These are phyloP conservation scores for Tympanuchus pallidicinctus DNA, from an alignment of 2,113 vertebrate genomes.

Conservation along the genomic window DNA sequence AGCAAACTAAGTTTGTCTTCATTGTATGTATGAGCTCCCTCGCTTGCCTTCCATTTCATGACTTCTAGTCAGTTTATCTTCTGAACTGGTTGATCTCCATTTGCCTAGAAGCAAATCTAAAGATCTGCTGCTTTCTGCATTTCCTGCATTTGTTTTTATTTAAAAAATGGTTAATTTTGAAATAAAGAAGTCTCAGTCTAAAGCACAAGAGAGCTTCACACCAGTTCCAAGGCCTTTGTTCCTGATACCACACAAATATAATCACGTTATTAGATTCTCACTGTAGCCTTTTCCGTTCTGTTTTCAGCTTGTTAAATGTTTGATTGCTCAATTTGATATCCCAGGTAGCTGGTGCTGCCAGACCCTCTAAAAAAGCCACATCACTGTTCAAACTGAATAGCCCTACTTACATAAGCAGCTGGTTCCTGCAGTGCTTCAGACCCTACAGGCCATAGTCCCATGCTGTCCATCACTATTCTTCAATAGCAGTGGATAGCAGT, in stretches of 20 bases:
- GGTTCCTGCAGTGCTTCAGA: not conserved
- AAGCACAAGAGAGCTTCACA: not conserved
- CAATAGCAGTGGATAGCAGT: not conserved
- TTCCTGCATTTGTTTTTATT: not conserved
- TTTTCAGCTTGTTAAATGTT: not conserved
- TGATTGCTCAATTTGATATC: not conserved
- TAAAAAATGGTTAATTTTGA: not conserved
- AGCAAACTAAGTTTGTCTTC: not conserved
- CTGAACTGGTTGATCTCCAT: not conserved
- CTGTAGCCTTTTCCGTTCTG: not conserved
- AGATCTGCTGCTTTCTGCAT: not conserved
- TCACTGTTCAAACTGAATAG: not conserved
- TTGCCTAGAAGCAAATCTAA: not conserved
- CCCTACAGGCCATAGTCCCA: accelerated
- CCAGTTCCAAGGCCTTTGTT: not conserved
- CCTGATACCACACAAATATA: not conserved
- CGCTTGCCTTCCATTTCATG: not conserved
- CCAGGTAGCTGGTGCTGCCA: not conserved
- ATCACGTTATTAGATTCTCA: not conserved
- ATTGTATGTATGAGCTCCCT: not conserved
- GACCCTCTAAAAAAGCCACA: not conserved
- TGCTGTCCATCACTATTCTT: not conserved
- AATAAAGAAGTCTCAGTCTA: not conserved
- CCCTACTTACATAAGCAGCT: not conserved
- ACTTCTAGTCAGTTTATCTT: not conserved